Percentiles rank a stretch among this genome's conserved stretches.
These are phyloP conservation scores for Platalea minor DNA, from an alignment of 2,797 vertebrate genomes.

Conservation along the genomic window DNA sequence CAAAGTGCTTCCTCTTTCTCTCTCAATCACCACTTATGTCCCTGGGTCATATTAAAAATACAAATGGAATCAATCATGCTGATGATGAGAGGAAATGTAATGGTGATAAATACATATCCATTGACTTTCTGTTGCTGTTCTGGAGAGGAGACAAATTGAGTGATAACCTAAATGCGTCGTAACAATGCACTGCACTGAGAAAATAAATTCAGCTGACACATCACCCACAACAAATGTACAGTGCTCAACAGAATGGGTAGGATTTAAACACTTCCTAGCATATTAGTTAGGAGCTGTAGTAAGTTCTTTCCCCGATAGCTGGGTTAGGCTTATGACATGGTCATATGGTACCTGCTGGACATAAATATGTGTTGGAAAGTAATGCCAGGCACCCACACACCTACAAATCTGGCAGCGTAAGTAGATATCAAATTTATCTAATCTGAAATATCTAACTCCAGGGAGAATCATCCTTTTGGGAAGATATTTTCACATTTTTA, in stretches of 20 bases:
- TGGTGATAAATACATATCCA: slow-evolving; percentile 2
- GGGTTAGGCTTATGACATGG: neutral
- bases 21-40: neutral
- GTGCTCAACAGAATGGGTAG: neutral
- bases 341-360: neutral
- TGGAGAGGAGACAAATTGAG: neutral
- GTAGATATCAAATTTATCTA: neutral
- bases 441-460: neutral
- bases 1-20: neutral
- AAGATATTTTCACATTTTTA: neutral
- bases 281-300: neutral
- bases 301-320: neutral
- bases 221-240: neutral
- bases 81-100: slow-evolving; percentile 5
- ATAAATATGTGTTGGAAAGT: neutral
- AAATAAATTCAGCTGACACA: neutral
- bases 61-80: neutral
- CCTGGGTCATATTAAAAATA: neutral
- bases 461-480: neutral
- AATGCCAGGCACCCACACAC: neutral
- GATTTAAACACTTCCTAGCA: neutral
- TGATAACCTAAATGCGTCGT: neutral
- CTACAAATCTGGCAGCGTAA: neutral
- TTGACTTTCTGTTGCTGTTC: slow-evolving; percentile 17
- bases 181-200: neutral